Conservation (phyloP, 2,888 invertebrate genomes). For the Dexiosoma caninum region DNA sequence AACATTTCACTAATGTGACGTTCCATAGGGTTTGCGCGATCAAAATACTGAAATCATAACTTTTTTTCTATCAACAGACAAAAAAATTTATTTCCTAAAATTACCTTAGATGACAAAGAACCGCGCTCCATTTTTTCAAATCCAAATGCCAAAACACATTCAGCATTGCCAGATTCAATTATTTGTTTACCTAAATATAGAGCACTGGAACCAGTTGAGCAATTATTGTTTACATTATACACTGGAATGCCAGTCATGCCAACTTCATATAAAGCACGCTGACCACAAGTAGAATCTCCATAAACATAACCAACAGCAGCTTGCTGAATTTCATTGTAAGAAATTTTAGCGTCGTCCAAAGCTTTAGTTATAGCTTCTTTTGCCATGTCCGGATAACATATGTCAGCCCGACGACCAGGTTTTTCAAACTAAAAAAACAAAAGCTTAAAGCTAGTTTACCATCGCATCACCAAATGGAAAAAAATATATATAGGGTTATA, state of each 20-base stretch:
- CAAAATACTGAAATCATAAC: conserved; percentile 80
- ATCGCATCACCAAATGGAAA: too few species aligned
- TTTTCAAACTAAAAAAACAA: conserved; percentile 88
- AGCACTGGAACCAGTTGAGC: conserved; percentile 97
- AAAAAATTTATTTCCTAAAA: too few species aligned
- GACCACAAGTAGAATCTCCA: conserved; percentile 97
- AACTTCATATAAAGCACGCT: conserved; percentile 94
- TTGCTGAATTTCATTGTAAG: conserved; percentile 88
- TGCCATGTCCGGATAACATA: conserved; percentile 97
- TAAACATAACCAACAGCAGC: conserved; percentile 96
- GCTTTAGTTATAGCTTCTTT: conserved; percentile 95
- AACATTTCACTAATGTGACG: conserved; percentile 91
- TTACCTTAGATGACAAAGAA: conserved; percentile 86
- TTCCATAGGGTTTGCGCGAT: conserved; percentile 93
- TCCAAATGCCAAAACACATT: conserved; percentile 94
- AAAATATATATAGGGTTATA: too few species aligned
- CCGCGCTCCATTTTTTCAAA: conserved; percentile 99
- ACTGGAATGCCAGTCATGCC: conserved; percentile 98
- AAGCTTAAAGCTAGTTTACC: neutral
- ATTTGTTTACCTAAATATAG: conserved; percentile 93
- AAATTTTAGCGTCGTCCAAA: conserved; percentile 87
- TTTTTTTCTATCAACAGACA: neutral
- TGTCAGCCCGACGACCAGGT: conserved; percentile 87
- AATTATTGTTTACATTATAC: conserved; percentile 99
- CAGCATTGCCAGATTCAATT: conserved; percentile 90